Base-by-base conservation (phyloP, 1,140 invertebrate species). In the Temnothorax longispinosus region DNA sequence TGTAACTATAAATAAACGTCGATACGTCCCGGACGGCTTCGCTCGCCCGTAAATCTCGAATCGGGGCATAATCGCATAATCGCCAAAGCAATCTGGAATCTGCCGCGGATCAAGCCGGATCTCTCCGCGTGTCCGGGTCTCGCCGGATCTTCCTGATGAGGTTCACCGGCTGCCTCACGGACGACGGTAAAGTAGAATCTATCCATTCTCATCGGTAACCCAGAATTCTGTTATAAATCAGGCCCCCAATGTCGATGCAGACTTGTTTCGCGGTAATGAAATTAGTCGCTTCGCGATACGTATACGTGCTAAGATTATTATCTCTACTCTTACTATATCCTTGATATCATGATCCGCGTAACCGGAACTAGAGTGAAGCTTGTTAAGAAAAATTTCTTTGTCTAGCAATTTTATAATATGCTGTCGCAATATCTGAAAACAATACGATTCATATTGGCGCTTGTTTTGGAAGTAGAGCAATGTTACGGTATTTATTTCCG, bases 61-160 rank as follows among this genome's bases (percentile, higher is more conserved):
- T 89, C 89, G 84, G 81, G 81, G 90, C 91, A 91, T 93, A 93
- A 93, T 93, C 92, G 89, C 91, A 90, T 93, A 93, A 93, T 93
- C 92, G 89, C 58, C 80, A 82, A 60, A 62, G 86, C 89, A 88
- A 93, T 91, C 92, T 92, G 86, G 89, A 90, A 93, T 91, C 92
- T 90, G 64, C 69, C 88, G 88, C 62, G 81, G 76, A 91, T 91
- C 91, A 87, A 86, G 84, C 76, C 35, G 67, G 74, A 87, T 82
- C 80, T 87, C 65, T 11, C 21, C 52, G 41, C 21, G 62, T 62
- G 13, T 64, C n/a, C 54, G 62, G 18, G 5, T 74, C 52, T 41
- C 38, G 8, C 15, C 64, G 50, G 52, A 50, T 62, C 58, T 27
- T 60, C 47, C 21, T 65, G 35, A 67, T 71, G 52, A 67, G 6